These are phyloP conservation scores for Zeus faber DNA, from an alignment of 2,113 vertebrate genomes.

Conservation along the genomic window DNA sequence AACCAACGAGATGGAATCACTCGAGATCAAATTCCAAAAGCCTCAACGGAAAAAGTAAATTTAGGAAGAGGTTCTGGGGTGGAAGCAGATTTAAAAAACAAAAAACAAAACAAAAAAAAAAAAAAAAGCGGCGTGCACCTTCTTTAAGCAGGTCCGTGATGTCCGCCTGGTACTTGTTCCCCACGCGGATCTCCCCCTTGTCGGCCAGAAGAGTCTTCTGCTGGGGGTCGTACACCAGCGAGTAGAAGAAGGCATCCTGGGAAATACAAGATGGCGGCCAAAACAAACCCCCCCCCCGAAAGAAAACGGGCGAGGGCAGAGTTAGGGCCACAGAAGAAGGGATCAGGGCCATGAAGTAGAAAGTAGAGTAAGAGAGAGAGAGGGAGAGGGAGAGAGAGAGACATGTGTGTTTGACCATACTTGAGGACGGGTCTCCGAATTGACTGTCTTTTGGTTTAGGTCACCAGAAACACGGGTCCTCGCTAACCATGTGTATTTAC, in stretches of 20 bases:
- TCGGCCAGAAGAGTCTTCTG: conserved; percentile 97
- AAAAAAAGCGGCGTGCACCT: conserved; percentile 63
- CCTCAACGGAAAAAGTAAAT: no score
- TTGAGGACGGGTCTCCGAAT: no score
- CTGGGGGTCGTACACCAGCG: conserved; percentile 95
- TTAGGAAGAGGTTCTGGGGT: no score
- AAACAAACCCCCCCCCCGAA: no score
- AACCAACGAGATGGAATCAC: no score
- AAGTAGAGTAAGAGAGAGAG: neutral
- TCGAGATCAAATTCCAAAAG: no score
- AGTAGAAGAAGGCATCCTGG: conserved; percentile 99
- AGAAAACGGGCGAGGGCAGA: neutral
- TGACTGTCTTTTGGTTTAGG: no score
- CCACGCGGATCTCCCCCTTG: conserved; percentile 96
- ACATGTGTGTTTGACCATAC: no score
- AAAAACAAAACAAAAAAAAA: neutral
- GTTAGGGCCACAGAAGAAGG: neutral
- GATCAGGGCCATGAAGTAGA: neutral
- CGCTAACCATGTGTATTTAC: no score
- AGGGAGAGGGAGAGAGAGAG: conserved; percentile 10
- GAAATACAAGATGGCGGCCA: no score
- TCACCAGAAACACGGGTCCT: no score
- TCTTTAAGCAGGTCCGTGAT: conserved; percentile 92
- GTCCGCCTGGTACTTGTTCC: conserved; percentile 96
- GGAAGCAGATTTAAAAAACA: neutral